Conservation (phyloP, 1,140 invertebrate genomes). For the Papilio aristodemus region DNA sequence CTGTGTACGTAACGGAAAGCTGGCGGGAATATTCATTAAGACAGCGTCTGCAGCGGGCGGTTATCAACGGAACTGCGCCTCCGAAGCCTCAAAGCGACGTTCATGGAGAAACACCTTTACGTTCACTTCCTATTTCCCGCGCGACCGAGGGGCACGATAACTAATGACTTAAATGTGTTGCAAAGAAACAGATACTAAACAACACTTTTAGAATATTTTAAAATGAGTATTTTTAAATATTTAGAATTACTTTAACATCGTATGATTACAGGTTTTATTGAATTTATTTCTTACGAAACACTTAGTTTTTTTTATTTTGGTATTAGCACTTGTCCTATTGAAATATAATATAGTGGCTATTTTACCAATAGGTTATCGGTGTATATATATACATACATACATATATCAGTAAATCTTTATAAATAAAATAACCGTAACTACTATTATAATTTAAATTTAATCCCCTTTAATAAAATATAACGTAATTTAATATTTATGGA, state of each 20-base stretch:
- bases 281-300: background rate
- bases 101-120: constrained; percentile 34
- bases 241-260: no score
- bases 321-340: no score
- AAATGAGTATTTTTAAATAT: background rate
- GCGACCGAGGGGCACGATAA: background rate
- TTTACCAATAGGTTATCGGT: no score
- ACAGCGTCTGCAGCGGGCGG: constrained; percentile 36
- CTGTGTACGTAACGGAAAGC: constrained; percentile 38
- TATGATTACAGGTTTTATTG: no score
- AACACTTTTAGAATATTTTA: background rate
- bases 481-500: constrained; percentile 36
- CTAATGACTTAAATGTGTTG: constrained; percentile 23
- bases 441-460: constrained; percentile 20
- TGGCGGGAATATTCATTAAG: constrained; percentile 49
- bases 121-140: constrained; percentile 6
- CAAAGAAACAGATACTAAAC: constrained; percentile 1
- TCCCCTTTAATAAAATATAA: constrained; percentile 38
- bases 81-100: constrained; percentile 29
- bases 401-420: no score
- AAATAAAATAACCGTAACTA: no score
- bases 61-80: constrained; percentile 46
- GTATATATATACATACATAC: no score
- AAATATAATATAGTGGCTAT: no score
- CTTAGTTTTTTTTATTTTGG: background rate